A percentile compares a stretch with the other conserved stretches of the same genome.
Evolutionary conservation across 2,113 vertebrate genomes (phyloP).

Genomic region (Engraulis encrasicolus): DNA sequence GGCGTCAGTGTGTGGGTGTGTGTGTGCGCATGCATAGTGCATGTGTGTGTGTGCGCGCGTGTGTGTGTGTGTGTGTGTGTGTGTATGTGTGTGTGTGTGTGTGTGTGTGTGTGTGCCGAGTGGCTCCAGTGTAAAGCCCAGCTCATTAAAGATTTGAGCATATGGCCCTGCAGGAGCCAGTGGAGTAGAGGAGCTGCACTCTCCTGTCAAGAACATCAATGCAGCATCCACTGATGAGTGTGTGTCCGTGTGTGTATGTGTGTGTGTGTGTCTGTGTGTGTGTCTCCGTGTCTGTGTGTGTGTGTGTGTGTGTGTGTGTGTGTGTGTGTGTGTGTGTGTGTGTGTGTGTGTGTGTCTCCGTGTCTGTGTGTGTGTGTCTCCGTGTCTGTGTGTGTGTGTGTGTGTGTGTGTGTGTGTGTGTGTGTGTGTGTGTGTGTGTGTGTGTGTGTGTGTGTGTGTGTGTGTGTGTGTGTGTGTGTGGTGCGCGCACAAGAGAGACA

Average conservation of each 20-base stretch:
- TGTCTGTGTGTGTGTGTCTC: background rate
- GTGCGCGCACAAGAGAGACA: no score
- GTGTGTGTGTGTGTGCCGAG: background rate
- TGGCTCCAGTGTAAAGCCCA: background rate
- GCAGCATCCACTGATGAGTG: background rate
- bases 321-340: no score
- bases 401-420: no score
- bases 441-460: no score
- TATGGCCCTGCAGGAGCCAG: constrained; percentile 40
- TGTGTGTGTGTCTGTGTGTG: background rate
- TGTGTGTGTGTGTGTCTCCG: no score
- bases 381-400: no score
- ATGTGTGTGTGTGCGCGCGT: no score
- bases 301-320: background rate
- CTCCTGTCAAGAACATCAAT: background rate
- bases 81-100: background rate
- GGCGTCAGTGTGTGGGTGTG: no score
- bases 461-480: no score
- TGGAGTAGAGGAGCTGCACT: background rate
- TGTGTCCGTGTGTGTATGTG: constrained; percentile 8
- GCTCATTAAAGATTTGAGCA: background rate
- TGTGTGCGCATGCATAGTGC: no score
- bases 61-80: no score
- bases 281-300: background rate
- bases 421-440: no score